phyloP scores from a whole-genome alignment of 30 jellyfish, hydroid and myxozoan species.

The Rhopilema esculentum region DNA sequence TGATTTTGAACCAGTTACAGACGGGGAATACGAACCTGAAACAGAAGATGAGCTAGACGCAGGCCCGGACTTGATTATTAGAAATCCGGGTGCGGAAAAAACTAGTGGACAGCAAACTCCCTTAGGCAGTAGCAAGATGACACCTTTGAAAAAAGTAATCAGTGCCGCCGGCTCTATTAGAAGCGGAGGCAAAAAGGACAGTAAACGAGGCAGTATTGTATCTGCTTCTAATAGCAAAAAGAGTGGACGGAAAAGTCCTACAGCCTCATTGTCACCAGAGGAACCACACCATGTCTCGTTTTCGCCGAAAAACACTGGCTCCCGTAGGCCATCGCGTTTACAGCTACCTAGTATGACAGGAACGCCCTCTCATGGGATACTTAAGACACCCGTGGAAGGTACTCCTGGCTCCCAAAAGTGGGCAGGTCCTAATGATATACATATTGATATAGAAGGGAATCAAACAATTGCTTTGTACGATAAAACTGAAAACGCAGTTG shows the following conservation, averaged over 20 bases:
- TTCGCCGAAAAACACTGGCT: neutral
- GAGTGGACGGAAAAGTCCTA: neutral
- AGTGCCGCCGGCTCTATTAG: conserved; percentile 53
- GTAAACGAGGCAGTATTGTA: conserved; percentile 9
- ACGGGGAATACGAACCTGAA: conserved; percentile 35
- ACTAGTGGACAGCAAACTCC: conserved; percentile 17
- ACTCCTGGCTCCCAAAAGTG: conserved; percentile 2
- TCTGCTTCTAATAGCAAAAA: neutral
- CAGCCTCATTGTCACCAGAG: conserved; percentile 14
- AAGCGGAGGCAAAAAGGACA: conserved; percentile 23
- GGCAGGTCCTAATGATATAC: neutral
- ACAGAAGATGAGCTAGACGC: conserved; percentile 52
- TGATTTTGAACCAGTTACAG: neutral
- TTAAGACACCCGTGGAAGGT: conserved; percentile 32
- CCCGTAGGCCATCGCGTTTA: conserved; percentile 26
- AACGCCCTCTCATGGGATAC: conserved; percentile 31
- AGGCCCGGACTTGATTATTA: conserved; percentile 34
- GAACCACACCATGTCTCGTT: neutral
- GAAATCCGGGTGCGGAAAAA: conserved; percentile 15
- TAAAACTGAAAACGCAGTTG: neutral
- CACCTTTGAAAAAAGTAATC: conserved; percentile 47
- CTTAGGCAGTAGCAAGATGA: conserved; percentile 12
- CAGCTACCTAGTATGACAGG: conserved; percentile 1
- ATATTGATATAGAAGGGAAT: neutral
- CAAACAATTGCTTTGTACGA: neutral